These are phyloP conservation scores for Nasonia longicornis DNA, from an alignment of 1,140 invertebrate genomes.

Conservation along the genomic window DNA sequence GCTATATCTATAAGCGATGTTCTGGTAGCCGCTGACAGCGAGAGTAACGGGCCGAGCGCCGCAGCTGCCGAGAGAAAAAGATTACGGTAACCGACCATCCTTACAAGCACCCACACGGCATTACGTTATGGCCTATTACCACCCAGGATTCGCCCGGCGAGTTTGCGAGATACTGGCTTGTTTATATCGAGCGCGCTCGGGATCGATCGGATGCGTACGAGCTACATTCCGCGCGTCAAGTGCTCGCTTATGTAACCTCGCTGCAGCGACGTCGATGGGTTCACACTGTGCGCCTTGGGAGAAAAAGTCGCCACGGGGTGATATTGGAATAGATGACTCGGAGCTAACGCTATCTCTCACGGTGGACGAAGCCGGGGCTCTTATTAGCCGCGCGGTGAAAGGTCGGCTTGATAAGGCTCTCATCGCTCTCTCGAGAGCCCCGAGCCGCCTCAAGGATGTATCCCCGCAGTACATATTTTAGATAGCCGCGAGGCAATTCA, in stretches of 20 bases:
- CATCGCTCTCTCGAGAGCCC: not conserved
- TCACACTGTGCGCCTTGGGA: too few species aligned
- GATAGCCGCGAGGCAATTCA: conserved; percentile 28
- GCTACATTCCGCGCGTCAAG: not conserved
- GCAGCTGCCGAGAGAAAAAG: conserved; percentile 46
- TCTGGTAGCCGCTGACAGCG: conserved; percentile 43
- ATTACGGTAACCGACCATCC: conserved; percentile 46
- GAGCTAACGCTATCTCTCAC: too few species aligned
- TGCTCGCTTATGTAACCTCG: not conserved
- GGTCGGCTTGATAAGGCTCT: conserved; percentile 47
- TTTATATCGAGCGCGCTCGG: conserved; percentile 57
- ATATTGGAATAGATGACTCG: not conserved
- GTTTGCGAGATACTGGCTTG: conserved; percentile 46
- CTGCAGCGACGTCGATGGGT: not conserved
- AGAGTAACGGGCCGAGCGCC: conserved; percentile 25
- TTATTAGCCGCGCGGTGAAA: conserved; percentile 27
- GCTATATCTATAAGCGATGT: not conserved
- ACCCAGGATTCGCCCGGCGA: conserved; percentile 50
- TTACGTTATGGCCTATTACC: conserved; percentile 51
- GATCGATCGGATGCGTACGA: conserved; percentile 38
- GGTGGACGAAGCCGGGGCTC: not conserved
- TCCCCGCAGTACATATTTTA: conserved; percentile 24
- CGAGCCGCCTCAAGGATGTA: not conserved
- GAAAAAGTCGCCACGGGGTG: too few species aligned
- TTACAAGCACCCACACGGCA: conserved; percentile 50